Conservation (phyloP, 2,888 invertebrate genomes). For the Polyommatus icarus region DNA sequence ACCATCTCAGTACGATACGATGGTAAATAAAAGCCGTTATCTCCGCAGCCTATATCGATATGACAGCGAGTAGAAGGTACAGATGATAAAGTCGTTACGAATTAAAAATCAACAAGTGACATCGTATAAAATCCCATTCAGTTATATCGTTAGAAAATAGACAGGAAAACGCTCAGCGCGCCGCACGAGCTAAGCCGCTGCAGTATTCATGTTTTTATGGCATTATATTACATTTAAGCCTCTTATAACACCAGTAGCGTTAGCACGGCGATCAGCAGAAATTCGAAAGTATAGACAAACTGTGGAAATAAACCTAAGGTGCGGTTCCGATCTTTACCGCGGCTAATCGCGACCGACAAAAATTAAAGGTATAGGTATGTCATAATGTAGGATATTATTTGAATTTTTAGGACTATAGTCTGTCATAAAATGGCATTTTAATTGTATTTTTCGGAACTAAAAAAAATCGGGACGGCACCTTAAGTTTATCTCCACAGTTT, state of each 20-base stretch:
- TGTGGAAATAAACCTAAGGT: too few relatives aligned
- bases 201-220: conserved; percentile 59
- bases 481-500: too few relatives aligned
- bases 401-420: too few relatives aligned
- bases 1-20: conserved; percentile 35
- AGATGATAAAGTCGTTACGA: conserved; percentile 49
- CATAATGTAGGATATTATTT: too few relatives aligned
- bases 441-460: too few relatives aligned
- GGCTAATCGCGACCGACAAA: too few relatives aligned
- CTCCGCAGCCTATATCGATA: conserved; percentile 39
- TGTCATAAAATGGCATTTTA: too few relatives aligned
- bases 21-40: conserved; percentile 35
- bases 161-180: conserved; percentile 40
- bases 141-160: conserved; percentile 45
- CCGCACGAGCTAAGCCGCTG: conserved; percentile 42
- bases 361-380: too few relatives aligned
- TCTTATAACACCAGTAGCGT: background rate
- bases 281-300: too few relatives aligned
- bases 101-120: conserved; percentile 53
- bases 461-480: too few relatives aligned
- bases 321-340: too few relatives aligned
- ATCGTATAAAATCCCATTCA: conserved; percentile 55
- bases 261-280: too few relatives aligned
- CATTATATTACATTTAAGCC: conserved; percentile 49
- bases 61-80: conserved; percentile 46